phyloP scores from a whole-genome alignment of 2,113 vertebrate species.

The Collichthys lucidus region DNA sequence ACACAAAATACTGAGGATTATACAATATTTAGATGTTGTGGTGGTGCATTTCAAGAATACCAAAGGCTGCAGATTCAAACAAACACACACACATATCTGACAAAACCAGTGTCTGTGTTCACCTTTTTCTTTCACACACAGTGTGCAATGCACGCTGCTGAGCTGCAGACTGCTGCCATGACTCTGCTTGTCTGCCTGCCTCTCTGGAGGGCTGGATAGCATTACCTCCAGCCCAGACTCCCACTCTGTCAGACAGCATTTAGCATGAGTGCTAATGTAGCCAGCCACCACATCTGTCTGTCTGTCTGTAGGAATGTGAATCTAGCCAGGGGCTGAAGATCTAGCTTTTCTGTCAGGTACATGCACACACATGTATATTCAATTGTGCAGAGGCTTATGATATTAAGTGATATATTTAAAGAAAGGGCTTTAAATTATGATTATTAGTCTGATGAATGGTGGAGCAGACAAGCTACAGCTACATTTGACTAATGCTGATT shows the following conservation, averaged over 20 bases:
- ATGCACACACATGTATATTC: not conserved
- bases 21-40: not conserved
- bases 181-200: constrained; percentile 58
- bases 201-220: constrained; percentile 59
- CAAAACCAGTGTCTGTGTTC: constrained; percentile 2
- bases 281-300: not conserved
- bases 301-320: constrained; percentile 42
- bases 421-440: not conserved
- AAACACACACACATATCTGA: not conserved
- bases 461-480: not conserved
- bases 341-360: not conserved
- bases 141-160: not conserved
- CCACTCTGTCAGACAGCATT: constrained; percentile 53
- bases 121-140: constrained; percentile 1
- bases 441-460: not conserved
- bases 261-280: constrained; percentile 50
- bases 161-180: constrained; percentile 64
- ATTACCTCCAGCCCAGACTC: constrained; percentile 47
- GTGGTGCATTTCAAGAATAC: constrained; percentile 2
- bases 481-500: not conserved
- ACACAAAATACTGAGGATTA: not conserved
- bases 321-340: not conserved
- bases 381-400: not conserved
- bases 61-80: constrained; percentile 7
- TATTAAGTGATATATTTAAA: not conserved